A percentile compares a stretch with the other conserved stretches of the same genome.
phyloP scores from a whole-genome alignment of 2,113 vertebrate species.

The Zosterops hypoxanthus region DNA sequence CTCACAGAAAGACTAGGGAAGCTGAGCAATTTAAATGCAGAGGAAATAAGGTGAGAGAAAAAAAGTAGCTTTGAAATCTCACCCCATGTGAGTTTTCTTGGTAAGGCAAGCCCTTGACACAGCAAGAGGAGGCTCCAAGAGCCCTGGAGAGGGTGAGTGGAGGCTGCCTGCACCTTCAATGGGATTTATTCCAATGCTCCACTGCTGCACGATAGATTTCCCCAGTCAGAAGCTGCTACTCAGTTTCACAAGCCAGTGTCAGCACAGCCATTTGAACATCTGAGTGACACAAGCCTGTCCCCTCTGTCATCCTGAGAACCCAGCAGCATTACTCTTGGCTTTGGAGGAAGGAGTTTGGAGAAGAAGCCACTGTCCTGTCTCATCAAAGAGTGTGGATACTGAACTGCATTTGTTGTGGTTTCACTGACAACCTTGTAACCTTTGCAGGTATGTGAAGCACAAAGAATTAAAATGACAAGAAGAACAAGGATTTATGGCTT shows the following conservation, averaged over 20 bases:
- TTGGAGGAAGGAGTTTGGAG: neutral
- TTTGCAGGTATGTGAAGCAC: neutral
- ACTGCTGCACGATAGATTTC: neutral
- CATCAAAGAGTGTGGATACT: rapidly evolving
- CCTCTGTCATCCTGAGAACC: neutral
- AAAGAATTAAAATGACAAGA: neutral
- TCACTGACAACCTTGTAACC: neutral
- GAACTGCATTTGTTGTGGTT: neutral
- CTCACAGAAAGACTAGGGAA: neutral
- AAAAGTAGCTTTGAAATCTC: neutral
- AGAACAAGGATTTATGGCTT: neutral
- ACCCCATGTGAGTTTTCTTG: neutral
- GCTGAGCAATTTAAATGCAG: neutral
- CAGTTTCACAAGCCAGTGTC: neutral
- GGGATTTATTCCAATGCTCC: neutral
- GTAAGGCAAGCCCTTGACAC: neutral
- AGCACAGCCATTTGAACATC: neutral
- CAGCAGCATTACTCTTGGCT: neutral
- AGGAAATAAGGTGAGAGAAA: neutral
- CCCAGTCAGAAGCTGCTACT: neutral
- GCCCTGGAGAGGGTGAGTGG: neutral
- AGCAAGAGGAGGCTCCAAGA: neutral
- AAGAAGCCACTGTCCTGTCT: neutral
- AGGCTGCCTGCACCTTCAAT: neutral
- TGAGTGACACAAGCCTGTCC: neutral